phyloP scores from a whole-genome alignment of 2,888 invertebrate genomes.

The Netelia fuscicornis region DNA sequence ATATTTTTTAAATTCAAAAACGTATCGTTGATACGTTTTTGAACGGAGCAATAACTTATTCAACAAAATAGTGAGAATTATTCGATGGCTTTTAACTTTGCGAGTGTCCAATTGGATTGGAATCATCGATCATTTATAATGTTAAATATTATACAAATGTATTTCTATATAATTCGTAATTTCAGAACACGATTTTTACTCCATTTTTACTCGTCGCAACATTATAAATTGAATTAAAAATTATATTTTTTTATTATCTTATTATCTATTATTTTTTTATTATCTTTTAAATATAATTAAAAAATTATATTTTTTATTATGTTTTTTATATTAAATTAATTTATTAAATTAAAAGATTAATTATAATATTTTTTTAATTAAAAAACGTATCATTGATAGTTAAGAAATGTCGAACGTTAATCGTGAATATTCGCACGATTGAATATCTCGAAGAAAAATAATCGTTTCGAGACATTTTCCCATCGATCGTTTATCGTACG shows the following conservation, averaged over 20 bases:
- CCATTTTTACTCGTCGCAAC: no score
- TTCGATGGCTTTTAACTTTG: slow-evolving; percentile 11
- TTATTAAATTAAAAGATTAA: no score
- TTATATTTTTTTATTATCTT: no score
- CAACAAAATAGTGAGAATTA: slow-evolving; percentile 21
- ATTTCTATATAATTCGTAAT: neutral
- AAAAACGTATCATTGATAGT: no score
- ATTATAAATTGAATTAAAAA: no score
- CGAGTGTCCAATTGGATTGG: neutral
- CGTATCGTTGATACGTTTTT: no score
- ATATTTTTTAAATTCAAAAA: no score
- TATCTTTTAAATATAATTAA: no score
- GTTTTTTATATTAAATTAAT: no score
- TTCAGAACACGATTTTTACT: neutral
- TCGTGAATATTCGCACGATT: slow-evolving; percentile 21
- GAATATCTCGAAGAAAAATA: slow-evolving; percentile 4
- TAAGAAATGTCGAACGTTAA: neutral
- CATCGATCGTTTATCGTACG: slow-evolving; percentile 29
- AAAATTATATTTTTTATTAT: no score
- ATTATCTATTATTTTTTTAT: no score
- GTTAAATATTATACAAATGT: neutral
- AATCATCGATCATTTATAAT: neutral
- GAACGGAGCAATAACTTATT: slow-evolving; percentile 42
- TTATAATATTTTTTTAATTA: no score
- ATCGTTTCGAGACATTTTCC: slow-evolving; percentile 13